phyloP scores from a whole-genome alignment of 2,888 invertebrate genomes.

The Eupithecia insigniata region DNA sequence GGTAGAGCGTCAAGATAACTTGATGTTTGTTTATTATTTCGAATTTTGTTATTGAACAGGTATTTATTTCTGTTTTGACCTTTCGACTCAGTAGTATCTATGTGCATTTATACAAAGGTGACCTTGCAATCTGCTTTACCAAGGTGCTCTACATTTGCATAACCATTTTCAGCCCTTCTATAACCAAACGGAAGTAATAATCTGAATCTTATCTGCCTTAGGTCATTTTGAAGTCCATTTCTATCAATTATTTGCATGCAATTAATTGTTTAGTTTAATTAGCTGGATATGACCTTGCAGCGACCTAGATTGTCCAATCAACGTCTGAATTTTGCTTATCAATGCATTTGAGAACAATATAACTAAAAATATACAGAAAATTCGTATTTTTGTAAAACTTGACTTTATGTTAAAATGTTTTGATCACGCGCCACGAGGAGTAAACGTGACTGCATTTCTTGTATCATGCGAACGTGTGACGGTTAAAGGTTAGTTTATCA shows the following conservation, averaged over 20 bases:
- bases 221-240: constrained; percentile 56
- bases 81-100: neutral
- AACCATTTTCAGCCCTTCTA: constrained; percentile 1
- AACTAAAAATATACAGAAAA: neutral
- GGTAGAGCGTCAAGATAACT: neutral
- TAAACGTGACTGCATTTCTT: constrained; percentile 8
- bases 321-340: constrained; percentile 9
- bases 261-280: constrained; percentile 62
- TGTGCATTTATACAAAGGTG: neutral
- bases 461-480: neutral
- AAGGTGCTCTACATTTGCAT: neutral
- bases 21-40: neutral
- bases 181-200: constrained; percentile 13
- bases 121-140: neutral
- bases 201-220: constrained; percentile 40
- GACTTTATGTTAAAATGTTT: neutral
- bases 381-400: neutral
- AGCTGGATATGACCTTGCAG: constrained; percentile 70
- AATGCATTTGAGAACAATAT: constrained; percentile 3
- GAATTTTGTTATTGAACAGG: neutral
- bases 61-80: neutral
- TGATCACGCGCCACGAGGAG: neutral
- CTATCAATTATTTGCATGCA: constrained; percentile 61
- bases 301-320: constrained; percentile 21
- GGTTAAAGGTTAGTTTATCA: neutral